phyloP scores from a whole-genome alignment of 2,113 vertebrate species.

The Axis porcinus region DNA sequence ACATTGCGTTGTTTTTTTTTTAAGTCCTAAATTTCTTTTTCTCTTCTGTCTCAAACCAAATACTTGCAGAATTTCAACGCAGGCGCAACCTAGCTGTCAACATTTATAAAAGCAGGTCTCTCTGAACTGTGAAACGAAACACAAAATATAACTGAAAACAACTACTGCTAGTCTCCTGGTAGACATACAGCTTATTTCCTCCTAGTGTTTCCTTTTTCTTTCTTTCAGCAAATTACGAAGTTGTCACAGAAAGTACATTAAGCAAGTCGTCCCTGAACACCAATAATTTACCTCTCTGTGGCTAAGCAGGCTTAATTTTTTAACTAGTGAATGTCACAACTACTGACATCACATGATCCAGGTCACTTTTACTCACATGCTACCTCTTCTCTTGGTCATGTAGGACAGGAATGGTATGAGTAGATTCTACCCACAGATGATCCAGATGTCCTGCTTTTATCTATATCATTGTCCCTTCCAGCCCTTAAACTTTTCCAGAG shows the following conservation, averaged over 20 bases:
- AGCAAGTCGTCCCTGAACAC: neutral
- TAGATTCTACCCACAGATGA: neutral
- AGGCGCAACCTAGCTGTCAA: neutral
- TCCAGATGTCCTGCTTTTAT: neutral
- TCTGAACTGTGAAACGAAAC: neutral
- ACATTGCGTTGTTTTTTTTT: neutral
- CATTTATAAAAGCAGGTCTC: neutral
- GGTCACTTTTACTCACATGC: neutral
- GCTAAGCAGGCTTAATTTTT: neutral
- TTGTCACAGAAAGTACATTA: slow-evolving; percentile 15
- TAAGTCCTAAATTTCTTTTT: neutral
- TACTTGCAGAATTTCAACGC: neutral
- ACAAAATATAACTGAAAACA: neutral
- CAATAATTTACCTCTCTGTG: neutral
- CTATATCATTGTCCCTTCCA: neutral
- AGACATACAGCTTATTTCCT: neutral
- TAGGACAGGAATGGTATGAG: neutral
- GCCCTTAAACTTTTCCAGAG: neutral
- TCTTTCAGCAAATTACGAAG: neutral
- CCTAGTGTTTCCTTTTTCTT: neutral
- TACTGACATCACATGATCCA: neutral
- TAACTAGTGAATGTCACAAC: neutral
- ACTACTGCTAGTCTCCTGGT: neutral
- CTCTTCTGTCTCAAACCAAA: neutral
- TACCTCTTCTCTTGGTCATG: neutral